Base-by-base conservation (phyloP, 2,113 vertebrate genomes). In the Corythaeola cristata region DNA sequence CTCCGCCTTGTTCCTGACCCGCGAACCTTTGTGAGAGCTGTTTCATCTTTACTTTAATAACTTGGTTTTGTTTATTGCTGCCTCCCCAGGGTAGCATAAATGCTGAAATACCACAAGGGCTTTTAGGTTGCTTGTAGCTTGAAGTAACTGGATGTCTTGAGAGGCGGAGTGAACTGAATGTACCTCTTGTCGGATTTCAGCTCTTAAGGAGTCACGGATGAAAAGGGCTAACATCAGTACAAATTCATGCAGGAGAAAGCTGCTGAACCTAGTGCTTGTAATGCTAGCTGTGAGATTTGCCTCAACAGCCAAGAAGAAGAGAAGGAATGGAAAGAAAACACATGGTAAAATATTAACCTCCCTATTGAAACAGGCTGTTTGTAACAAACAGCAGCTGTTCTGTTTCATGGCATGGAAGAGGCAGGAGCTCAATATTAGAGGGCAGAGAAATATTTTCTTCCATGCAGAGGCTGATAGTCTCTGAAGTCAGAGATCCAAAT, bases 331-430 rank as follows among this genome's bases (percentile, higher is more conserved):
- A 83, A 97, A 81, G 76, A 85, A 85, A 89, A 87, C 88, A 93
- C 90, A 78, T 50, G 86, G 87, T 85, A 96, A 92, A 80, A 72
- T 56, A 95, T 71, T 94, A 96, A 87, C 75, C 49, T 96, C 76
- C 56, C 37, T 90, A 28, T 85, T 87, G 92, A 96, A 97, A 90
- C 60, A 87, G 82, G 66, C 92, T 76, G 77, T 79, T 85, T 88
- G 69, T 80, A 93, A 93, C 91, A 96, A 97, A 96, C 89, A 96
- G 68, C 96, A 96, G 89, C 86, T 94, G 90, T 85, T 96, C 80
- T 86, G 27, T 92, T 94, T 81, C 45, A 44, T 86, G 73, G 76
- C 69, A 50, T 66, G 62, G 75, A 95, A 96, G 67, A 89, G 82
- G 83, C 73, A 85, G 85, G 33, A 95, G 73, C 84, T 89, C 32